Percentiles rank a stretch among this genome's conserved stretches.
These are phyloP conservation scores for Sinocyclocheilus rhinocerous DNA, from an alignment of 2,113 vertebrate species.

Conservation along the genomic window DNA sequence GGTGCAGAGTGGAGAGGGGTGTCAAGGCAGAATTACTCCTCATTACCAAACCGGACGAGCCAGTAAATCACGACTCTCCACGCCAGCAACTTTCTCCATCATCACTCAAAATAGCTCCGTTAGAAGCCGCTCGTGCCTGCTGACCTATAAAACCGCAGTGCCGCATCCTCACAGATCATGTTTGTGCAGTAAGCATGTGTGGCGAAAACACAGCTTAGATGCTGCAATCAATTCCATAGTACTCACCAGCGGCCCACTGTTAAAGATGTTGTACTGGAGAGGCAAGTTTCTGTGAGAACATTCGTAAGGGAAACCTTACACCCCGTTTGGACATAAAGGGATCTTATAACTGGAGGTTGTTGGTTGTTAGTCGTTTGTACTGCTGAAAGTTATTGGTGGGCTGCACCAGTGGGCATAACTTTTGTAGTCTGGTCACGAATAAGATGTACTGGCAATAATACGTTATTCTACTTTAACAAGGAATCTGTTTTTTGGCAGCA, in stretches of 20 bases:
- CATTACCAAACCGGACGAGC: conserved; percentile 73
- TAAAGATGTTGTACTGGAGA: not conserved
- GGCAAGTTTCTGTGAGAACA: not conserved
- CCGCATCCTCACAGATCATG: conserved; percentile 39
- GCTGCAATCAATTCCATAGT: conserved; percentile 35
- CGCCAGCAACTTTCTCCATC: conserved; percentile 67
- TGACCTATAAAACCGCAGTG: conserved; percentile 57
- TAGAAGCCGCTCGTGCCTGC: conserved; percentile 39
- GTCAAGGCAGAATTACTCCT: conserved; percentile 79
- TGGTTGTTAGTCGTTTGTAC: not conserved
- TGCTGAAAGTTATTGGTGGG: not conserved
- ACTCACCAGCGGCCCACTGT: not conserved
- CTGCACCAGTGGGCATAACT: not conserved
- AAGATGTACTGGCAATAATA: not conserved
- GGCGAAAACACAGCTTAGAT: conserved; percentile 39
- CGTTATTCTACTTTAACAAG: not conserved
- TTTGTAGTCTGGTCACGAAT: not conserved
- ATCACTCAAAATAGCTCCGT: conserved; percentile 72
- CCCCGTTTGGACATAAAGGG: not conserved
- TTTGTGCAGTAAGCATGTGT: conserved; percentile 39
- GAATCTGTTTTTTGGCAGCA: not conserved
- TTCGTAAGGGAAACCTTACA: not conserved
- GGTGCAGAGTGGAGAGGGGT: conserved; percentile 59
- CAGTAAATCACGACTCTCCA: conserved; percentile 75
- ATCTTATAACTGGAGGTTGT: not conserved